phyloP scores from a whole-genome alignment of 1,140 invertebrate species.

The Brachionus angularis region DNA sequence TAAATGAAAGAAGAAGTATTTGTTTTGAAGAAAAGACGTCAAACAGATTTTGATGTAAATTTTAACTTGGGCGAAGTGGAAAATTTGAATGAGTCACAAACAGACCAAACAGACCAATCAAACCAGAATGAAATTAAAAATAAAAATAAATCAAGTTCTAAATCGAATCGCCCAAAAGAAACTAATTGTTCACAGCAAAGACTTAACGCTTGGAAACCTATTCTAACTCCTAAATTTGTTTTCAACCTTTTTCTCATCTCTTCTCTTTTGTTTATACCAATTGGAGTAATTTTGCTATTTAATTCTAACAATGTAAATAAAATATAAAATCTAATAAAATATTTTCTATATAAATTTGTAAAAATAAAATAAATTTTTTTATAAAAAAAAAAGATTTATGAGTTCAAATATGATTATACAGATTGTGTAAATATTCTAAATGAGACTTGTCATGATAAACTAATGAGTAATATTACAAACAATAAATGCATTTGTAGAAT shows the following conservation, averaged over 20 bases:
- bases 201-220: conserved; percentile 86
- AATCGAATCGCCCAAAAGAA: too few relatives aligned
- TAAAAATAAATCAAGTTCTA: too few relatives aligned
- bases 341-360: not conserved
- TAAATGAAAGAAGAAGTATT: too few relatives aligned
- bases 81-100: too few relatives aligned
- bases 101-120: too few relatives aligned
- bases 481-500: not conserved
- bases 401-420: conserved; percentile 26
- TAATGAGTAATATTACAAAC: conserved; percentile 65
- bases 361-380: not conserved
- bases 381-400: conserved; percentile 19
- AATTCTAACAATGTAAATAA: conserved; percentile 63
- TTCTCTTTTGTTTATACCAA: conserved; percentile 90
- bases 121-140: too few relatives aligned
- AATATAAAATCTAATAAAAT: too few relatives aligned
- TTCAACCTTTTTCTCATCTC: conserved; percentile 93
- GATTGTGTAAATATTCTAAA: conserved; percentile 67
- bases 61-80: too few relatives aligned
- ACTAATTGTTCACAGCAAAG: not conserved
- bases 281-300: conserved; percentile 71
- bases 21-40: too few relatives aligned
- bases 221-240: conserved; percentile 92
- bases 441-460: conserved; percentile 66
- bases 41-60: too few relatives aligned